Evolutionary conservation across 1,140 invertebrate species (phyloP), one percentile per base, ranked within the genome.

Genomic region (Brachionus calyciflorus): DNA sequence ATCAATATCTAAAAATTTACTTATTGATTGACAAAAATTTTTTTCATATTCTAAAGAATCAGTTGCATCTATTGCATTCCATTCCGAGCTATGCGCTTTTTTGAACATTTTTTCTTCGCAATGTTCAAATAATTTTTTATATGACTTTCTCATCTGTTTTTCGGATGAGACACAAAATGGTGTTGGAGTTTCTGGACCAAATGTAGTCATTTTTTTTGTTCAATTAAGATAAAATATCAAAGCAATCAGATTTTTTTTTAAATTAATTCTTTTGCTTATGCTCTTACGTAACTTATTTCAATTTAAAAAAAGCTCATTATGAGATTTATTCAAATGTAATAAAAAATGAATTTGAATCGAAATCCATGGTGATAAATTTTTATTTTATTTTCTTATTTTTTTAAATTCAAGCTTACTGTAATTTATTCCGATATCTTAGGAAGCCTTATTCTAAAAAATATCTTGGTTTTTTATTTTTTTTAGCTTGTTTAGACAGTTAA

Each of bases 121-220:
- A 26, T 65, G 60, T 17, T 65, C 37, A 26, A 65, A 65, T 65
- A 65, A 17, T 44, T 65, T 65, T 9, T 44, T 10, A 24, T 44
- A 65, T 0, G 37, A 19, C 12, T 65, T 9, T 46, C 21, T 65
- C 40, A 65, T 44, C 12, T 44, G 12, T 21, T 44, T 37, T 9
- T 65, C 60, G 6, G 60, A 65, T 19, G 40, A 44, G 24, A 65
- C 60, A 46, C 60, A 65, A 44, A 65, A 65, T 65, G 60, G 60
- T 7, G 40, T 44, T 10, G 60, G 60, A 2, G 60, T 65, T n/a
- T 65, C 60, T 24, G 60, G 60, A 1, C 60, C 60, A 65, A 65
- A 65, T 65, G 60, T 44, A 65, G 60, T 65, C 60, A 65, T 65
- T 65, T 65, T n/a, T n/a, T n/a, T n/a, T n/a, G n/a, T n/a, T n/a